Evolutionary conservation across 2,888 invertebrate species (phyloP).

Genomic region (Netelia fuscicornis): DNA sequence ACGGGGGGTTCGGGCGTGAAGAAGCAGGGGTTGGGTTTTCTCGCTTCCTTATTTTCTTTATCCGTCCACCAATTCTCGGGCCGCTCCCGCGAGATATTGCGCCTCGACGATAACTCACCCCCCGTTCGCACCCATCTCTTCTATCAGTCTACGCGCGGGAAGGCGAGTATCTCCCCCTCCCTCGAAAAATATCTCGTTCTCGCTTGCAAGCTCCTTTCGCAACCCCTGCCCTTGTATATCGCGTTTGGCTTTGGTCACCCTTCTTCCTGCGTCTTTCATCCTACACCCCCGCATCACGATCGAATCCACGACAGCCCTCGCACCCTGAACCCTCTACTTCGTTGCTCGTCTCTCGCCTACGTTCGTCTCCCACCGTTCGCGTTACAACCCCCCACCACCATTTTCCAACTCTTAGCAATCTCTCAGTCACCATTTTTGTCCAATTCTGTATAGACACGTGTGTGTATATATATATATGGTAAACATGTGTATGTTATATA

Average conservation of each 20-base stretch:
- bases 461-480: conserved; percentile 44
- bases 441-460: conserved; percentile 61
- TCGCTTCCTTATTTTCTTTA: conserved; percentile 76
- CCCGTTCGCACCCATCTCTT: conserved; percentile 66
- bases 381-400: conserved; percentile 74
- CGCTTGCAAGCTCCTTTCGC: conserved; percentile 28
- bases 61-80: conserved; percentile 80
- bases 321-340: conserved; percentile 76
- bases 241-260: conserved; percentile 48
- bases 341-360: conserved; percentile 77
- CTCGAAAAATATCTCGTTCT: conserved; percentile 49
- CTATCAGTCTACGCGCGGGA: conserved; percentile 76
- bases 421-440: conserved; percentile 65
- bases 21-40: conserved; percentile 80
- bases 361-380: conserved; percentile 78
- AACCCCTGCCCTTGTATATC: conserved; percentile 23
- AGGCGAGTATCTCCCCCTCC: conserved; percentile 67
- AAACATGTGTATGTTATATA: conserved; percentile 65
- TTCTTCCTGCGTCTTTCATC: conserved; percentile 9
- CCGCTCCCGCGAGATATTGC: conserved; percentile 80
- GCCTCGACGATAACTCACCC: conserved; percentile 74
- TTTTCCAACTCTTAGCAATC: conserved; percentile 68
- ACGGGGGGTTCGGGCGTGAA: conserved; percentile 82
- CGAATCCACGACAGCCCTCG: conserved; percentile 71
- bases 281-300: conserved; percentile 61